Conservation (phyloP, 2,888 invertebrate genomes). For the Pilophorus perplexus region DNA sequence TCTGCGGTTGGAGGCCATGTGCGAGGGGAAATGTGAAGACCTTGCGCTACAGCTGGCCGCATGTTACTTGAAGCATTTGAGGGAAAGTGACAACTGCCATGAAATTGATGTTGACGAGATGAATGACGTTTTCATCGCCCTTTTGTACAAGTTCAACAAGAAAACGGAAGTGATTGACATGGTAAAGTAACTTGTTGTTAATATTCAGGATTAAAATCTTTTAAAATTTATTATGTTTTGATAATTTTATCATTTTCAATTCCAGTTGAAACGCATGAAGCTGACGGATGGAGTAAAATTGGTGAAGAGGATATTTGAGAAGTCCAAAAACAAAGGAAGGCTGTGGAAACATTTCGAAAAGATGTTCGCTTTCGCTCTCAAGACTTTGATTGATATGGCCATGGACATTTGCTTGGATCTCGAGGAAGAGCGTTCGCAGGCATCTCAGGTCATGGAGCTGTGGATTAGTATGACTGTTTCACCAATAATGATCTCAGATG, state of each 20-base stretch:
- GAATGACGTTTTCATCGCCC: slow-evolving; percentile 61
- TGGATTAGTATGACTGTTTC: slow-evolving; percentile 53
- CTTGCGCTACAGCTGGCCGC: slow-evolving; percentile 60
- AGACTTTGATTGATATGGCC: slow-evolving; percentile 59
- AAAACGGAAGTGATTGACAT: slow-evolving; percentile 57
- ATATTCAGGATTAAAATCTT: not conserved
- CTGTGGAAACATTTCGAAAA: slow-evolving; percentile 58
- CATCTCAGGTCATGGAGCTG: slow-evolving; percentile 52
- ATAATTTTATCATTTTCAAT: too few relatives aligned
- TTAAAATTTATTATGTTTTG: slow-evolving; percentile 8
- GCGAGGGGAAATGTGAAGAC: slow-evolving; percentile 62
- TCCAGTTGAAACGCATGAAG: slow-evolving; percentile 58
- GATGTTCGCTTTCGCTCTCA: slow-evolving; percentile 59
- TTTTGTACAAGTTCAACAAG: slow-evolving; percentile 59
- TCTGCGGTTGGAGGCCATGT: slow-evolving; percentile 62
- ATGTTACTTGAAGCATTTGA: slow-evolving; percentile 58
- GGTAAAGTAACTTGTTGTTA: slow-evolving; percentile 50
- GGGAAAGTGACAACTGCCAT: slow-evolving; percentile 49
- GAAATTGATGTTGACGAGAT: slow-evolving; percentile 56
- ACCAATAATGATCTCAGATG: slow-evolving; percentile 49
- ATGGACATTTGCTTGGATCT: slow-evolving; percentile 56
- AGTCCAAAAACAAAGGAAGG: slow-evolving; percentile 27
- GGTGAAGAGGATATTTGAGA: slow-evolving; percentile 54
- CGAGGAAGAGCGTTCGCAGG: slow-evolving; percentile 46
- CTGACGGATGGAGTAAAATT: slow-evolving; percentile 58